These are phyloP conservation scores for Poecilia velifera DNA, from an alignment of 2,797 vertebrate genomes.

Conservation along the genomic window DNA sequence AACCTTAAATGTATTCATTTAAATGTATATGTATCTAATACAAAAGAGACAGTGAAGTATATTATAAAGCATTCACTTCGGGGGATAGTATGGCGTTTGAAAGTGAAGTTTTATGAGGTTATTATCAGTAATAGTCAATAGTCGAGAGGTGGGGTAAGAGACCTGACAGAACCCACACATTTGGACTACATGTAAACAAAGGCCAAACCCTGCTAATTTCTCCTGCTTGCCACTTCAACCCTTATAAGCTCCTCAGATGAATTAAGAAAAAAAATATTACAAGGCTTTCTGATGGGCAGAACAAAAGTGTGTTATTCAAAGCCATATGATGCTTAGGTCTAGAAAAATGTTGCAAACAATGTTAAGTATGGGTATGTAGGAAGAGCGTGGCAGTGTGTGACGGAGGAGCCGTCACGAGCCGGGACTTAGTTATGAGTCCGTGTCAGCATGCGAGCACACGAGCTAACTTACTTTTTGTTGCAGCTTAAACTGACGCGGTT, in stretches of 20 bases:
- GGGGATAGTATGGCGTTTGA: neutral
- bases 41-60: neutral
- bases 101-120: neutral
- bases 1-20: neutral
- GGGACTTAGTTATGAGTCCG: too few relatives aligned
- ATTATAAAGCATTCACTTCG: neutral
- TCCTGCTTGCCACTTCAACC: neutral
- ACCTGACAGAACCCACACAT: neutral
- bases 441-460: too few relatives aligned
- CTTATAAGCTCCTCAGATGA: neutral
- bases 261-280: neutral
- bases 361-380: neutral
- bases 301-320: neutral
- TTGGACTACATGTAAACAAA: neutral
- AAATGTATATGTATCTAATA: neutral
- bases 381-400: neutral
- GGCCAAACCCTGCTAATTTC: neutral
- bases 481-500: too few relatives aligned
- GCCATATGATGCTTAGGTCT: neutral
- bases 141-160: neutral
- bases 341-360: neutral
- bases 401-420: too few relatives aligned
- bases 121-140: neutral
- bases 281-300: neutral
- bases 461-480: too few relatives aligned